Percentiles rank a stretch among this genome's conserved stretches.
phyloP scores from a whole-genome alignment of 2,113 vertebrate genomes.

The Callospermophilus lateralis region DNA sequence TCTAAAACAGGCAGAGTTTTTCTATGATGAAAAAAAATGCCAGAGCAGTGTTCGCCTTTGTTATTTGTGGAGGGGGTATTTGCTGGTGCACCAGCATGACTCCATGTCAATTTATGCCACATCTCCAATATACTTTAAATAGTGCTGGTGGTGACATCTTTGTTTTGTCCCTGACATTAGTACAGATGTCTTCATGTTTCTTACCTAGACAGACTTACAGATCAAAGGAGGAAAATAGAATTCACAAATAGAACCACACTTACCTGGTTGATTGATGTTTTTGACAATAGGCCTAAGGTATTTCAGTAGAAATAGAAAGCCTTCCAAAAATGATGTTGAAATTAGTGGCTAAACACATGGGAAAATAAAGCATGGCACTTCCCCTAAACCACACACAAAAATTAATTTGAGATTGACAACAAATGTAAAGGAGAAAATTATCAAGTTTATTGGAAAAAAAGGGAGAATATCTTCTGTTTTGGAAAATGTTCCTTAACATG shows the following conservation, averaged over 20 bases:
- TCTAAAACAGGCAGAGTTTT: not conserved
- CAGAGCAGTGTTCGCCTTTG: not conserved
- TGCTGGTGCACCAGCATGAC: not conserved
- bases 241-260: not conserved
- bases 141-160: not conserved
- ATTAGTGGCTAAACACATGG: not conserved
- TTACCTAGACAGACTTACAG: not conserved
- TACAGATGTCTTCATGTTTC: not conserved
- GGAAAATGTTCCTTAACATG: not conserved
- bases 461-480: not conserved
- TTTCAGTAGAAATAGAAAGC: slow-evolving; percentile 3
- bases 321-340: not conserved
- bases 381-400: not conserved
- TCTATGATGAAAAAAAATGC: not conserved
- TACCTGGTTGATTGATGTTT: not conserved
- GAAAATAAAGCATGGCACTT: not conserved
- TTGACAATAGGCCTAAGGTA: not conserved
- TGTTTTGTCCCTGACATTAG: not conserved
- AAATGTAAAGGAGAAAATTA: not conserved
- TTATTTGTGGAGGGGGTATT: not conserved
- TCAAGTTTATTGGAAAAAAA: not conserved
- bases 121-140: not conserved
- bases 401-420: not conserved
- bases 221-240: not conserved
- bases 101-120: not conserved